Conservation (phyloP, 2,797 vertebrate genomes). For the Malacoctenus gilli region DNA sequence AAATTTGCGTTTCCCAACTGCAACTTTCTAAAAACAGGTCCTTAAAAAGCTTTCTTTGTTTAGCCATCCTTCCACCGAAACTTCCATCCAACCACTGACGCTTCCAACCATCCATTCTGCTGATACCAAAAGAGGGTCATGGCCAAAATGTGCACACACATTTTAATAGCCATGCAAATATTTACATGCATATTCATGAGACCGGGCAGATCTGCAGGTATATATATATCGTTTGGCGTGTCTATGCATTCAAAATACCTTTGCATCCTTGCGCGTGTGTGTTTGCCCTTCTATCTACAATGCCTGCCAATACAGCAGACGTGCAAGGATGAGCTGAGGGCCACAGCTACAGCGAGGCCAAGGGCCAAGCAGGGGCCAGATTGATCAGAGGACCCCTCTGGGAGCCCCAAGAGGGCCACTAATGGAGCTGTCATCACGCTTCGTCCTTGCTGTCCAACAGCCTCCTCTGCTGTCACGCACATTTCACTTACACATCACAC, state of each 20-base stretch:
- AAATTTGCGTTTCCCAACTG: no score
- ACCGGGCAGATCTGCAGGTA: constrained; percentile 13
- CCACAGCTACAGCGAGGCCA: constrained; percentile 40
- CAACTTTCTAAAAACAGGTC: no score
- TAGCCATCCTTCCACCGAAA: no score
- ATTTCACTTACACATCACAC: constrained; percentile 38
- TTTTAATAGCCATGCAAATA: constrained; percentile 38
- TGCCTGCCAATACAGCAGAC: constrained; percentile 26
- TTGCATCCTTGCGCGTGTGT: constrained; percentile 28
- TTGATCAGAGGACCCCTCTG: constrained; percentile 61
- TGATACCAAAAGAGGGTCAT: no score
- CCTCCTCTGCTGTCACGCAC: constrained; percentile 66
- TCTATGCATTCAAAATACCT: constrained; percentile 38
- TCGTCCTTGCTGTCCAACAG: constrained; percentile 69
- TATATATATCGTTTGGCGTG: constrained; percentile 22
- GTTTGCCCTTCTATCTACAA: constrained; percentile 58
- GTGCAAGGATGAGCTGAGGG: constrained; percentile 31
- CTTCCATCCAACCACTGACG: no score
- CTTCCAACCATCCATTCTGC: no score
- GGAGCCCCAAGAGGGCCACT: constrained; percentile 62
- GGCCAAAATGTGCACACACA: constrained; percentile 13
- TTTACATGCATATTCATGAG: constrained; percentile 53
- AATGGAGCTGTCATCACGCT: constrained; percentile 73
- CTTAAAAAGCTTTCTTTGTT: no score
- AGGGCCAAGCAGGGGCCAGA: constrained; percentile 65